Conservation (phyloP, 2,797 vertebrate species). For the Enteromius afrohamiltoni region DNA sequence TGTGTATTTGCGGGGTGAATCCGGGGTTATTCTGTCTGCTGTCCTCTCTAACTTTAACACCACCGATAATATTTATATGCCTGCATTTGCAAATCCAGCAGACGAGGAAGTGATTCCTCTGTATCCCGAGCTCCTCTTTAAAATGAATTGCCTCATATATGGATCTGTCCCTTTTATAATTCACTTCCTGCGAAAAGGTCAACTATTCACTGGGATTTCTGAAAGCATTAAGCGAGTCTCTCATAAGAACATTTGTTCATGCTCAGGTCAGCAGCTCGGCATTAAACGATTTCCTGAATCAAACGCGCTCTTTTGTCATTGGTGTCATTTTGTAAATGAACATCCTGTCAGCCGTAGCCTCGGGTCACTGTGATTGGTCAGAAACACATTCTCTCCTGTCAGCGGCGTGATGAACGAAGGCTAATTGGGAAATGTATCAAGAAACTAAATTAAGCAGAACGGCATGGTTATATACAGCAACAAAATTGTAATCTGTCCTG, state of each 20-base stretch:
- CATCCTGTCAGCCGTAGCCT: neutral
- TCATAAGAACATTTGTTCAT: slow-evolving; percentile 18
- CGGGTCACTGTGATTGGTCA: slow-evolving; percentile 23
- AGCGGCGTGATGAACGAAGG: neutral
- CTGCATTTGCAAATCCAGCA: slow-evolving; percentile 16
- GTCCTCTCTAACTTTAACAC: neutral
- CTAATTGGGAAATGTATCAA: neutral
- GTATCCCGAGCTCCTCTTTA: slow-evolving; percentile 1
- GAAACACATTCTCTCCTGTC: neutral
- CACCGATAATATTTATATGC: slow-evolving; percentile 1
- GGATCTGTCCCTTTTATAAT: slow-evolving; percentile 18
- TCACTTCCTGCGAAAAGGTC: slow-evolving; percentile 28
- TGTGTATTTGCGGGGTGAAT: neutral
- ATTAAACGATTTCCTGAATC: slow-evolving; percentile 11
- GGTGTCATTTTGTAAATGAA: neutral
- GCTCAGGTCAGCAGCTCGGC: slow-evolving; percentile 15
- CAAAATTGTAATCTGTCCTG: neutral
- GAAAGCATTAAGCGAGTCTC: neutral
- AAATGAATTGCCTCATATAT: slow-evolving; percentile 3
- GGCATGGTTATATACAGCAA: neutral
- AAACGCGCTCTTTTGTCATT: neutral
- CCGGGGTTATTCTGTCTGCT: slow-evolving; percentile 11
- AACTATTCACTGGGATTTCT: slow-evolving; percentile 27
- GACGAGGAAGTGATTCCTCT: neutral
- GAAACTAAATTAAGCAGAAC: neutral